These are phyloP conservation scores for Albula glossodonta DNA, from an alignment of 2,113 vertebrate genomes.

Conservation along the genomic window DNA sequence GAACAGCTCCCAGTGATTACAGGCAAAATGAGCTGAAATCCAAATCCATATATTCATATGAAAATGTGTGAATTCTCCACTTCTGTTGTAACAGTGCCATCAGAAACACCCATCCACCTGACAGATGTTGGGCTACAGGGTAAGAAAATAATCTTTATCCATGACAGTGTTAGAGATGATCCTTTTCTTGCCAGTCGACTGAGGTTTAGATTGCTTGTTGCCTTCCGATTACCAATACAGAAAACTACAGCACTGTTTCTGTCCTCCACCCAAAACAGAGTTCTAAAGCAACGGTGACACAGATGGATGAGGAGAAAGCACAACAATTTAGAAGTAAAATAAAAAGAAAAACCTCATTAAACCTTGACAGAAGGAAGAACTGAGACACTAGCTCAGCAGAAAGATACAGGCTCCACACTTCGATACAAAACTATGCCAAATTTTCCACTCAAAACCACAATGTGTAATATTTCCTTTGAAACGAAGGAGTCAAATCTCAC, in stretches of 20 bases:
- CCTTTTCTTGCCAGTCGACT: not conserved
- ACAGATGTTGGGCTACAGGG: too few relatives aligned
- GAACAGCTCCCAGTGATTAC: not conserved
- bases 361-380: not conserved
- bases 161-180: not conserved
- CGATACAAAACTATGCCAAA: not conserved
- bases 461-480: not conserved
- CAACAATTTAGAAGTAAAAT: not conserved
- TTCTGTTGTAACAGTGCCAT: not conserved
- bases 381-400: not conserved
- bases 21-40: not conserved
- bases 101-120: not conserved
- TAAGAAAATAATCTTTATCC: not conserved
- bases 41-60: not conserved
- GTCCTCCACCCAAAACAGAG: not conserved
- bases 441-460: not conserved
- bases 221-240: not conserved
- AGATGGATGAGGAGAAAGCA: not conserved
- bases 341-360: not conserved
- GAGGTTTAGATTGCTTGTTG: not conserved
- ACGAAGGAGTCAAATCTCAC: slow-evolving; percentile 15
- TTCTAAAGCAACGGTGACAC: not conserved
- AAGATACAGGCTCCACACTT: not conserved
- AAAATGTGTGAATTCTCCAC: not conserved
- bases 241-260: not conserved